These are phyloP conservation scores for Columba guinea DNA, from an alignment of 2,797 vertebrate species.

Conservation along the genomic window DNA sequence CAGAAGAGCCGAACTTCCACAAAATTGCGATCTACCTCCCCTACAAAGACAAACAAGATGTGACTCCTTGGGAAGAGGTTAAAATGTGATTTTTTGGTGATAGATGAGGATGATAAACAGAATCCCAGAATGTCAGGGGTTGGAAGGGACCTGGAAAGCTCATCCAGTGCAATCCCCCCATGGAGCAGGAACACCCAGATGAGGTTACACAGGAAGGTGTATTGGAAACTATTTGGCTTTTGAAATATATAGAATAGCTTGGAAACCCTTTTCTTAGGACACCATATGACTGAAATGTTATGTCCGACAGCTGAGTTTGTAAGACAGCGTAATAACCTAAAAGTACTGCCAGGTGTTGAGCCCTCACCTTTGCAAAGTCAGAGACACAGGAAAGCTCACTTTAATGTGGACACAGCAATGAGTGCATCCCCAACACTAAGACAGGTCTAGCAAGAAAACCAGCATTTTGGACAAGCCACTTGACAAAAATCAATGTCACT, in stretches of 20 bases:
- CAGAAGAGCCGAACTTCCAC: not conserved
- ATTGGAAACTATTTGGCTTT: not conserved
- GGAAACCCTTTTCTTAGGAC: not conserved
- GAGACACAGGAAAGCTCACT: not conserved
- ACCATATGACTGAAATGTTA: fast-evolving
- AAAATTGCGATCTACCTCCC: not conserved
- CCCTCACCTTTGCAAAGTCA: not conserved
- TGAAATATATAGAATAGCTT: not conserved
- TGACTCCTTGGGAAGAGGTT: not conserved
- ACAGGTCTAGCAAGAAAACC: not conserved
- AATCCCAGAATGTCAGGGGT: too few relatives aligned
- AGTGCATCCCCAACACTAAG: fast-evolving
- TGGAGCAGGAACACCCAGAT: too few relatives aligned
- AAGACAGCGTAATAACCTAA: not conserved
- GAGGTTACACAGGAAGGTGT: too few relatives aligned
- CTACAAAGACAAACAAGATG: not conserved
- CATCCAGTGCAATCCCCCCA: too few relatives aligned
- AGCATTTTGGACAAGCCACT: not conserved
- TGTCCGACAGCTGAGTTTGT: not conserved
- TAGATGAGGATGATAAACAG: not conserved
- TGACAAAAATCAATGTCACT: not conserved
- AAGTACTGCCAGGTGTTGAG: not conserved
- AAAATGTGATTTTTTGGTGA: not conserved
- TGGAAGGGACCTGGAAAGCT: too few relatives aligned
- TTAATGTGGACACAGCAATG: not conserved